Evolutionary conservation across 2,888 invertebrate genomes (phyloP).

Genomic region (Caenorhabditis sp.): DNA sequence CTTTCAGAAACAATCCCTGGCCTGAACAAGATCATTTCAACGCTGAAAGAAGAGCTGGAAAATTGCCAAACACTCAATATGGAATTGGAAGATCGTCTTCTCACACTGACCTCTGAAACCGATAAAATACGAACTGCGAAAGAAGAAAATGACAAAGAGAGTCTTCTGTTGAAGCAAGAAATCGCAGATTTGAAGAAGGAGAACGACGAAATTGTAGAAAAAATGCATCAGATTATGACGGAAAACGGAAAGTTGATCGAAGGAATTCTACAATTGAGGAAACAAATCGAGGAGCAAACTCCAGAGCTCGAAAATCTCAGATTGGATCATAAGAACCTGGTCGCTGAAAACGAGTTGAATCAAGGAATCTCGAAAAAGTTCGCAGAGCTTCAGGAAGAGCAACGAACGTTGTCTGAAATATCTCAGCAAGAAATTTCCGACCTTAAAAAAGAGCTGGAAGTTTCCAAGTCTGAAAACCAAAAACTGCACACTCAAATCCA

Average conservation of each 20-base stretch:
- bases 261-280: not conserved
- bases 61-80: slow-evolving; percentile 44
- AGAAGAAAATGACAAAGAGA: slow-evolving; percentile 25
- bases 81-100: slow-evolving; percentile 48
- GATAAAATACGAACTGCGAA: no score
- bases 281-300: not conserved
- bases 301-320: slow-evolving; percentile 7
- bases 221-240: slow-evolving; percentile 9
- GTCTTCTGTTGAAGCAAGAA: slow-evolving; percentile 25
- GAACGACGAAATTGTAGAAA: slow-evolving; percentile 27
- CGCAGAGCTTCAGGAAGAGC: slow-evolving; percentile 26
- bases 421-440: slow-evolving; percentile 22
- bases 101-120: slow-evolving; percentile 24
- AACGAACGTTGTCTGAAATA: not conserved
- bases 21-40: slow-evolving; percentile 26
- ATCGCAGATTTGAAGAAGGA: not conserved
- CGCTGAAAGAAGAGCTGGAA: slow-evolving; percentile 30
- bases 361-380: slow-evolving; percentile 20
- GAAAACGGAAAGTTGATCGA: slow-evolving; percentile 21
- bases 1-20: slow-evolving; percentile 42
- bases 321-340: slow-evolving; percentile 6
- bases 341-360: slow-evolving; percentile 3
- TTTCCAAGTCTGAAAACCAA: not conserved
- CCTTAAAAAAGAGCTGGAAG: slow-evolving; percentile 16
- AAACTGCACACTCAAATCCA: slow-evolving; percentile 3